Conservation (phyloP, 2,888 invertebrate genomes). For the Lamellibrachia satsuma region DNA sequence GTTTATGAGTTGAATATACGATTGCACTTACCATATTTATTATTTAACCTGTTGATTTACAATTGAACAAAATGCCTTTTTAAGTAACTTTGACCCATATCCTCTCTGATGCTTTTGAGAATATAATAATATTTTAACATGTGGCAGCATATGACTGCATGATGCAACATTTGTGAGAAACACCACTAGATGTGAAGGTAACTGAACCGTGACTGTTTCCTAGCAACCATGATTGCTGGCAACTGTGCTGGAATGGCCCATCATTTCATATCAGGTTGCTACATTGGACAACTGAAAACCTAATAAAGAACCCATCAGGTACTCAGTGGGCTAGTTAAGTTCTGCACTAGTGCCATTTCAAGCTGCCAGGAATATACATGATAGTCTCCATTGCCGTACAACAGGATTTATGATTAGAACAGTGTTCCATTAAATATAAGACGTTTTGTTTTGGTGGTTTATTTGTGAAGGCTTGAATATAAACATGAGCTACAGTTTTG, state of each 20-base stretch:
- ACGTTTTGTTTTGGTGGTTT: background rate
- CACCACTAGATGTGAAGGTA: background rate
- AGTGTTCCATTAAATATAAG: background rate
- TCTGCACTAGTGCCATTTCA: background rate
- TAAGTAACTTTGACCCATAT: no score
- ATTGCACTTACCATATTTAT: no score
- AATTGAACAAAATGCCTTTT: no score
- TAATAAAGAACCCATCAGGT: background rate
- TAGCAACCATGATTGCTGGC: background rate
- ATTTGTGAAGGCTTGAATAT: background rate
- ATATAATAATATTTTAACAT: background rate
- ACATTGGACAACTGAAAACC: background rate
- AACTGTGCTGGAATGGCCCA: background rate
- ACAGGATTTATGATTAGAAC: background rate
- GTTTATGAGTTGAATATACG: no score
- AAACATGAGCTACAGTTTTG: background rate
- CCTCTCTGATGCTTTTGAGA: background rate
- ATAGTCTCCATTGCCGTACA: background rate
- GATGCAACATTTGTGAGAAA: background rate
- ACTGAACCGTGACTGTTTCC: background rate
- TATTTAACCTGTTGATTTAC: no score
- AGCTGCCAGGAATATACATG: background rate
- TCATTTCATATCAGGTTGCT: background rate
- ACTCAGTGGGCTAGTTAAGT: background rate
- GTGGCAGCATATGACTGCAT: background rate